These are phyloP conservation scores for Apodemus agrarius DNA, from an alignment of 2,797 vertebrate species.

Conservation along the genomic window DNA sequence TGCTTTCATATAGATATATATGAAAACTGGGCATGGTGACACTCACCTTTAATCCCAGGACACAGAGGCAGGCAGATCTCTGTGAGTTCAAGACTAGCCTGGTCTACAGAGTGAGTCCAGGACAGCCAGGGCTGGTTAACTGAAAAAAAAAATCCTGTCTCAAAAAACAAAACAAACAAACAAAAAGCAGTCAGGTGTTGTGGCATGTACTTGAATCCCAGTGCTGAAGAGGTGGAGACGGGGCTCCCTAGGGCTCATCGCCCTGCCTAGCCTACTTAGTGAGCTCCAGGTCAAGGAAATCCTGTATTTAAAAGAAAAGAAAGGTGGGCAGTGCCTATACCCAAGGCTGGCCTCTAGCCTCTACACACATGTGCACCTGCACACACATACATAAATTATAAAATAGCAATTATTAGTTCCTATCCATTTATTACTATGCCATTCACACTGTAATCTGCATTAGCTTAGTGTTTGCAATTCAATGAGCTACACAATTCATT, in stretches of 20 bases:
- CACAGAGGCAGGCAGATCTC: background rate
- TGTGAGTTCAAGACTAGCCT: background rate
- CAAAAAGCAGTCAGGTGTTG: background rate
- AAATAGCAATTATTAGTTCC: background rate
- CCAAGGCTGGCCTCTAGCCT: background rate
- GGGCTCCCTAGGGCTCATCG: too few species aligned
- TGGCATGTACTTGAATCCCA: background rate
- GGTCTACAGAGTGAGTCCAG: background rate
- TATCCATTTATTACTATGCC: background rate
- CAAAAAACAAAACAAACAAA: background rate
- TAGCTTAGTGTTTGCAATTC: background rate
- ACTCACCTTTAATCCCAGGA: background rate
- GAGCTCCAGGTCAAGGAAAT: background rate
- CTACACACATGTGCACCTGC: too few species aligned
- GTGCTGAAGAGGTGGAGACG: background rate
- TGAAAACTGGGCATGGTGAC: background rate
- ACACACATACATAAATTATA: background rate
- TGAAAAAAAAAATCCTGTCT: background rate
- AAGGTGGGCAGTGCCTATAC: too few species aligned
- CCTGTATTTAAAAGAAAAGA: background rate
- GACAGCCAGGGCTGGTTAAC: background rate
- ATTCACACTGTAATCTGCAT: background rate
- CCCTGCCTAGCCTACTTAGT: background rate
- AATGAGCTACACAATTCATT: background rate
- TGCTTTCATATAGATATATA: too few species aligned